These are phyloP conservation scores for Mnemiopsis leidyi DNA, from an alignment of 37 sponge, comb jelly and placozoan species.

Conservation along the genomic window DNA sequence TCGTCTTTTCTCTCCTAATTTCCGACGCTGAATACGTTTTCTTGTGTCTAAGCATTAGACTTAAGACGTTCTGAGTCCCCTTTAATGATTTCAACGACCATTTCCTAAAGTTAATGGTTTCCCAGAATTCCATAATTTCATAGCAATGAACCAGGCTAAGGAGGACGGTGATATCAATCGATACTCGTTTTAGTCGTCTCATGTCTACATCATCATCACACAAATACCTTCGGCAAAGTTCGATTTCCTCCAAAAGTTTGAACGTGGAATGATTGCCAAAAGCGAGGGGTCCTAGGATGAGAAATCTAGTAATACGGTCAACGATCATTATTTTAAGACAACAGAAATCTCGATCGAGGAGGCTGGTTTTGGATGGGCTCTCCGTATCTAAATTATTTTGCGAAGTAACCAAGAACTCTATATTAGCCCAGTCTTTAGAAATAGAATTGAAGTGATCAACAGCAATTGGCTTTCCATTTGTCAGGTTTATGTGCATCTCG, in stretches of 20 bases:
- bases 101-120: not conserved
- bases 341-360: not conserved
- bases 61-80: not conserved
- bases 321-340: not conserved
- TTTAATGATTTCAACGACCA: not conserved
- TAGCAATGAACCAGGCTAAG: not conserved
- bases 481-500: not conserved
- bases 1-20: not conserved
- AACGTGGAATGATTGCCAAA: not conserved
- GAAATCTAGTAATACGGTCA: not conserved
- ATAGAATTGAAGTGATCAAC: not conserved
- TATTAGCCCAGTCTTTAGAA: not conserved
- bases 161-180: not conserved
- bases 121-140: not conserved
- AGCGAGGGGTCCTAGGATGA: not conserved
- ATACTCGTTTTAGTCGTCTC: not conserved
- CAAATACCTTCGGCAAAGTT: not conserved
- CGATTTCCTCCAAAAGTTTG: not conserved
- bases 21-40: not conserved
- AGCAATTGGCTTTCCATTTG: not conserved
- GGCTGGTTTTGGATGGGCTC: not conserved
- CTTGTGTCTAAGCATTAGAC: not conserved
- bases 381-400: not conserved
- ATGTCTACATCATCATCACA: not conserved
- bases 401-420: not conserved